Conservation (phyloP, 2,888 invertebrate species). For the Folsomia manolachei region DNA sequence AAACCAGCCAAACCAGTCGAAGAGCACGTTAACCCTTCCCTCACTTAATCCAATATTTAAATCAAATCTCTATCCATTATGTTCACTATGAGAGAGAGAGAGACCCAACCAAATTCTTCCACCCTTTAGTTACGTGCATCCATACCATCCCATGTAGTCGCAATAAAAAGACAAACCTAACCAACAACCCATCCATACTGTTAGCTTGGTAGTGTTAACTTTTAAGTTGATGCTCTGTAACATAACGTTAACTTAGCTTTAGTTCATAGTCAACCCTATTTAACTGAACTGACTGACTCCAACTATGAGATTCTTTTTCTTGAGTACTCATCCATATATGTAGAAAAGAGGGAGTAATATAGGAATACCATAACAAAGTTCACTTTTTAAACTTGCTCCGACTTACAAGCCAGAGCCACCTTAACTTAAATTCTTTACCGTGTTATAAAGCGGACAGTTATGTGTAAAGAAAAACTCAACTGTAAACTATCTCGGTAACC, state of each 20-base stretch:
- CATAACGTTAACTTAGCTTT: background rate
- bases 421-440: too few relatives aligned
- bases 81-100: background rate
- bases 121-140: too few relatives aligned
- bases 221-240: background rate
- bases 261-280: background rate
- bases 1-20: slow-evolving; percentile 19
- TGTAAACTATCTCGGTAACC: background rate
- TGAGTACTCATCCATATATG: background rate
- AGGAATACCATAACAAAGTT: background rate
- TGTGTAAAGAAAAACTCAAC: background rate
- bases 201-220: too few relatives aligned
- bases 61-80: slow-evolving; percentile 10
- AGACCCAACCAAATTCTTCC: background rate
- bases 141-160: background rate
- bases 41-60: slow-evolving; percentile 15
- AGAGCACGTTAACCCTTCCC: slow-evolving; percentile 49
- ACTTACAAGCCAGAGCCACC: too few relatives aligned
- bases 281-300: too few relatives aligned
- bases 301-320: background rate
- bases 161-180: background rate
- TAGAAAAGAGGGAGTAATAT: background rate
- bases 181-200: background rate
- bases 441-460: background rate
- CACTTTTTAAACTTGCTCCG: background rate